Conservation (phyloP, 1,140 invertebrate species). For the Subanguina moxae region DNA sequence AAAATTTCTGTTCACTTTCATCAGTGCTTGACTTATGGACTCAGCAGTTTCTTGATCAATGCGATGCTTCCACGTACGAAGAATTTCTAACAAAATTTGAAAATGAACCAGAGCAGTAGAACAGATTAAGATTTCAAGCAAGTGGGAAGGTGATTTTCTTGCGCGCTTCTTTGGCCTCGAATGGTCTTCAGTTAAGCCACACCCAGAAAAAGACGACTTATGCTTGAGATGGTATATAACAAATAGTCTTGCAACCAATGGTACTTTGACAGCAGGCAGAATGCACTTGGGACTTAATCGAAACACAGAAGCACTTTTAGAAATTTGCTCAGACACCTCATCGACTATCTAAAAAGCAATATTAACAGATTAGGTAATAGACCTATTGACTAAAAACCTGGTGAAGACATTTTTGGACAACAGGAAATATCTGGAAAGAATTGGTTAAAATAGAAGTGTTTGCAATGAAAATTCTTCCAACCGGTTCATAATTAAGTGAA, state of each 20-base stretch:
- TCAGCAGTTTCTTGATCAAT: not conserved
- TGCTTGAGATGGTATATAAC: not conserved
- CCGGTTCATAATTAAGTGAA: not conserved
- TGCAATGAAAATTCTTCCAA: not conserved
- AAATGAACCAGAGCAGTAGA: not conserved
- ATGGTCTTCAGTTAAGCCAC: not conserved
- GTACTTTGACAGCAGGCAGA: not conserved
- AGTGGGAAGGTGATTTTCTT: not conserved
- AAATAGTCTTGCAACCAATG: not conserved
- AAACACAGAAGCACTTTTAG: not conserved
- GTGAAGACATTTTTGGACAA: no score
- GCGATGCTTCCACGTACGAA: not conserved
- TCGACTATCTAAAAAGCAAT: no score
- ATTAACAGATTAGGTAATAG: no score
- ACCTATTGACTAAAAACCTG: no score
- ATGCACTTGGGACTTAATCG: not conserved
- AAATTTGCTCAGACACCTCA: not conserved
- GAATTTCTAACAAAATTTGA: not conserved
- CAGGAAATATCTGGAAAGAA: no score
- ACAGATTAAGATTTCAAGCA: not conserved
- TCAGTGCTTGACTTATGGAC: not conserved
- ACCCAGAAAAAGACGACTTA: not conserved
- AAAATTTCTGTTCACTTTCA: not conserved
- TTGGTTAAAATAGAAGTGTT: no score
- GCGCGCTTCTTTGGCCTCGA: not conserved